Base-by-base conservation (phyloP, 2,113 vertebrate species). In the Eublepharis macularius region DNA sequence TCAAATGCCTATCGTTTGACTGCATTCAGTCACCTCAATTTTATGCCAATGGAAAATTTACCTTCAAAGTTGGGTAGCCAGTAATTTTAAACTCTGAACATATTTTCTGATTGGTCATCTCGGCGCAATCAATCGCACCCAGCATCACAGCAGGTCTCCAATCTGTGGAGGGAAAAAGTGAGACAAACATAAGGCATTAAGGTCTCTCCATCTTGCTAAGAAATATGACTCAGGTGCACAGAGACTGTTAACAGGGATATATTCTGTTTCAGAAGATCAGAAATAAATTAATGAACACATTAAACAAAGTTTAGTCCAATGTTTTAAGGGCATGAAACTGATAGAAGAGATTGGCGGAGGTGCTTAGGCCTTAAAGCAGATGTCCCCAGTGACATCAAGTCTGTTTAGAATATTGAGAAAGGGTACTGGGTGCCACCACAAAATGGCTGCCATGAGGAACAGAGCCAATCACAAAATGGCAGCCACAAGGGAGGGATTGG, bases 1-100 rank as follows among this genome's bases (percentile, higher is more conserved):
- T 81, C 65, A 34, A 43, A 63, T 16, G 26, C 57, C 5, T 26
- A 4, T 26, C n/a, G 17, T 57, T 57, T 57, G 57, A 29, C 60
- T 63, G 66, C n/a, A 68, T 69, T 36, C n/a, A 36, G 34, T 91
- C 10, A 10, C 7, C 43, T 45, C 60, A 60, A 32, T 12, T 4
- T 0, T 16, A 24, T 13, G 24, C 24, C 12, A 65, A 26, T 2
- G 11, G 34, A 9, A 68, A 4, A 16, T 79, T 88, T 75, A 95
- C 94, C 95, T 96, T 95, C 86, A 97, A 89, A 0, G 95, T 96
- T 0, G 96, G 96, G 87, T 96, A 97, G 76, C 95, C 95, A 0
- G 80, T 78, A 51, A 96, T 96, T 85, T 94, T 89, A 19, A 96
- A 97, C 47, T 95, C 83, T 0, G 85, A 13, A 16, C 96, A 97